Conservation (phyloP, 2,888 invertebrate species). For the Nipponacmea schrenckii region DNA sequence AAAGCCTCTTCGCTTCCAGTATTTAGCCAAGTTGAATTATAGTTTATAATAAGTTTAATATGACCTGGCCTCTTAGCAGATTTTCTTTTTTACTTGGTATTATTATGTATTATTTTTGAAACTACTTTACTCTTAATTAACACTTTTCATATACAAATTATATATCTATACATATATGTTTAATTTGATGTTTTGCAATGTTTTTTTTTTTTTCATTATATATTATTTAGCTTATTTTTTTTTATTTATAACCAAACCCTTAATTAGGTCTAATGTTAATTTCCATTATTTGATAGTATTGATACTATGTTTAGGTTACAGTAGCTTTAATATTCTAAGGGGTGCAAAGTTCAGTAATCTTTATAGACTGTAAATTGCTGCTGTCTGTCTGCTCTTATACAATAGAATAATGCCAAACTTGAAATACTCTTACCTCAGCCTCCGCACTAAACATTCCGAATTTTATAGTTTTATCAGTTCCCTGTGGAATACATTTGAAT, state of each 20-base stretch:
- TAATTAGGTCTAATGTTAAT: not conserved
- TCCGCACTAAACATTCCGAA: too few species aligned
- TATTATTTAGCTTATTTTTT: slow-evolving; percentile 27
- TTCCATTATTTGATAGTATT: not conserved
- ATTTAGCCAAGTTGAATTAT: slow-evolving; percentile 8
- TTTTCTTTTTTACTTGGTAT: slow-evolving; percentile 44
- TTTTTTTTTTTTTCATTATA: slow-evolving; percentile 38
- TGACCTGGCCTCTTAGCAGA: slow-evolving; percentile 3
- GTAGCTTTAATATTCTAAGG: too few species aligned
- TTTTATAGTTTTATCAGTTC: too few species aligned
- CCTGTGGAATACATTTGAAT: too few species aligned
- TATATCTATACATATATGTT: slow-evolving; percentile 38
- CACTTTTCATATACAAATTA: slow-evolving; percentile 56
- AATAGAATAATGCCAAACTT: too few species aligned
- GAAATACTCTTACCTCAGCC: too few species aligned
- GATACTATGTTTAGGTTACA: too few species aligned
- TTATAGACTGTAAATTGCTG: too few species aligned
- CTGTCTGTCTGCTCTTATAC: too few species aligned
- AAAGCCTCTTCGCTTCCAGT: not conserved
- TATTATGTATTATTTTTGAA: slow-evolving; percentile 49
- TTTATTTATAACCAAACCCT: slow-evolving; percentile 14
- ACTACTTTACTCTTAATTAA: slow-evolving; percentile 49
- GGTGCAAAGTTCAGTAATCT: too few species aligned
- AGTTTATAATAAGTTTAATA: not conserved
- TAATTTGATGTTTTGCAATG: slow-evolving; percentile 52